Conservation (phyloP, 2,797 vertebrate species). For the Hemitrygon akajei region DNA sequence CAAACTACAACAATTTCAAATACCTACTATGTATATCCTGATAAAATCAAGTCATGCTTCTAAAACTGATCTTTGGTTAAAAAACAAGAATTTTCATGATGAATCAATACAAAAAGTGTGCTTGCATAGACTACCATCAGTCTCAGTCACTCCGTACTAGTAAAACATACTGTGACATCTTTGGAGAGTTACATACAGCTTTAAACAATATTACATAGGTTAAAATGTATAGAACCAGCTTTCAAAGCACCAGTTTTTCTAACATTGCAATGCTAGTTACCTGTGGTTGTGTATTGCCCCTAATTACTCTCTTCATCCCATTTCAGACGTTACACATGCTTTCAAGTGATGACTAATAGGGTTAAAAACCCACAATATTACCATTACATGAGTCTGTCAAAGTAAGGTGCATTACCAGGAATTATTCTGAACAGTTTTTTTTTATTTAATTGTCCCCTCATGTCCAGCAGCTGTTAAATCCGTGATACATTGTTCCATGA, state of each 20-base stretch:
- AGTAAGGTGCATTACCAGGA: neutral
- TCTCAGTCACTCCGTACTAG: neutral
- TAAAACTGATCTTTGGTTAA: neutral
- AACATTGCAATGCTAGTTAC: neutral
- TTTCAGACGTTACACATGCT: neutral
- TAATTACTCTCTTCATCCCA: constrained; percentile 18
- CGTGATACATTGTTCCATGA: neutral
- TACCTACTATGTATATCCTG: neutral
- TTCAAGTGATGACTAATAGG: constrained; percentile 4
- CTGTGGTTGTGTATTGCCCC: neutral
- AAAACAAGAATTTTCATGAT: neutral
- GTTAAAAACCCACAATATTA: neutral
- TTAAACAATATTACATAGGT: neutral
- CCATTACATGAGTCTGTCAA: neutral
- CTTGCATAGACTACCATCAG: neutral
- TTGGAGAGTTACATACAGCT: neutral
- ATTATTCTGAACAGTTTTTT: neutral
- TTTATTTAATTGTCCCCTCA: too few relatives aligned
- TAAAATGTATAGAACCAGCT: neutral
- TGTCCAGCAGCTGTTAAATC: neutral
- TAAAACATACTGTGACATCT: neutral
- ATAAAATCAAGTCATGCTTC: neutral
- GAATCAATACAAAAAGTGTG: neutral
- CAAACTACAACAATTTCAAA: neutral
- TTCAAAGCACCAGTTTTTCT: neutral